Evolutionary conservation across 2,113 vertebrate genomes (phyloP), one percentile per base, ranked within the genome.

Genomic region (Anseranas semipalmata): DNA sequence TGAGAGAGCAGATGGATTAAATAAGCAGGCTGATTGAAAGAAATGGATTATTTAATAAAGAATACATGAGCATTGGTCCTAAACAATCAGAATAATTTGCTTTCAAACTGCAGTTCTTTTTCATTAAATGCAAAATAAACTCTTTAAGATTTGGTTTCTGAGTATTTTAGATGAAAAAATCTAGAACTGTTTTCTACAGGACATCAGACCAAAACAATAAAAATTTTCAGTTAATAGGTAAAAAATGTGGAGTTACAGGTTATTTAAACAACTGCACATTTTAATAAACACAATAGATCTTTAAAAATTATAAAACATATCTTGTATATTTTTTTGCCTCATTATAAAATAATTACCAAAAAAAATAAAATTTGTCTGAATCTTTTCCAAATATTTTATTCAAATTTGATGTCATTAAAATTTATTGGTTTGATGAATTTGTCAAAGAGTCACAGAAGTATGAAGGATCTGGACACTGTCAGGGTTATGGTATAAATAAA

Each of bases 51-150:
- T 75, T 53, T 71, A 93, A 89, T 46, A 88, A 89, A 70, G 21
- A 60, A 82, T 85, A 82, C 92, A 91, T 72, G 9, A 72, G 86
- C 76, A 80, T 89, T 95, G 43, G 28, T 56, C 48, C 94, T 93
- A 90, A 96, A 95, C 84, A 77, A 95, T 63, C 30, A 92, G 41
- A 96, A 84, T n/a, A 89, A 80, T 94, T 94, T 96, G 24, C 56
- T 93, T 94, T 83, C 50, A 77, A 89, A 65, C 91, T 62, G 50
- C 22, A 68, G 10, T 75, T 19, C 2, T 32, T 83, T 78, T 82
- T 68, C 25, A 94, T 78, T 78, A 93, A 93, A 94, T 35, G 25
- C 66, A 90, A 88, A 93, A 94, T 53, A 66, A 76, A 73, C 17
- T 45, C 22, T 89, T 88, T 74, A 92, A 62, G 46, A 39, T 88